Evolutionary conservation across 2,797 vertebrate species (phyloP).

Genomic region (Ctenochaetus hawaiiensis): DNA sequence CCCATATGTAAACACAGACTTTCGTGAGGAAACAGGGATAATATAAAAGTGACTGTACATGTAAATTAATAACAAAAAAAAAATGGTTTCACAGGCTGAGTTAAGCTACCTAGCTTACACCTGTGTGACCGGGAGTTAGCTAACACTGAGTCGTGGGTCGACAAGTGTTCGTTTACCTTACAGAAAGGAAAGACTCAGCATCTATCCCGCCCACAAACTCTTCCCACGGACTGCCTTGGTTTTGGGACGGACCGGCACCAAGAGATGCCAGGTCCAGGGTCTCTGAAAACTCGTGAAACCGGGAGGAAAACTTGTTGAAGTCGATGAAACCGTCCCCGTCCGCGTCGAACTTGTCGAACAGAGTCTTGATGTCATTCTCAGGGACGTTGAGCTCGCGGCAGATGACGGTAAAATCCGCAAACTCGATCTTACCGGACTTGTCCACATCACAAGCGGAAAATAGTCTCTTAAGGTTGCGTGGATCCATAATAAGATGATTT

Average conservation of each 20-base stretch:
- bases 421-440: slow-evolving; percentile 83
- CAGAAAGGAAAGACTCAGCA: slow-evolving; percentile 63
- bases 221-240: slow-evolving; percentile 65
- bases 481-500: slow-evolving; percentile 61
- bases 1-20: no score
- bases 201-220: slow-evolving; percentile 77
- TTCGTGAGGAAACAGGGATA: no score
- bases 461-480: slow-evolving; percentile 61
- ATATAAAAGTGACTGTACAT: no score
- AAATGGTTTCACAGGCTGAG: no score
- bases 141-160: no score
- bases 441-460: slow-evolving; percentile 83
- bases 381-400: slow-evolving; percentile 84
- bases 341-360: slow-evolving; percentile 84
- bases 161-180: slow-evolving; percentile 66
- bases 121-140: no score
- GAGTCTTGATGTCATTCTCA: slow-evolving; percentile 62
- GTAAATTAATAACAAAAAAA: no score
- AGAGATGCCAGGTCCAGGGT: slow-evolving; percentile 72
- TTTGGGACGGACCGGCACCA: slow-evolving; percentile 36
- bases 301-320: slow-evolving; percentile 82
- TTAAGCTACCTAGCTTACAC: no score
- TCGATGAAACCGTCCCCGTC: slow-evolving; percentile 82
- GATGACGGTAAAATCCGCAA: slow-evolving; percentile 82
- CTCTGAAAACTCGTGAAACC: slow-evolving; percentile 84